Conservation (phyloP, 2,113 vertebrate species). For the Larimichthys polyactis region DNA sequence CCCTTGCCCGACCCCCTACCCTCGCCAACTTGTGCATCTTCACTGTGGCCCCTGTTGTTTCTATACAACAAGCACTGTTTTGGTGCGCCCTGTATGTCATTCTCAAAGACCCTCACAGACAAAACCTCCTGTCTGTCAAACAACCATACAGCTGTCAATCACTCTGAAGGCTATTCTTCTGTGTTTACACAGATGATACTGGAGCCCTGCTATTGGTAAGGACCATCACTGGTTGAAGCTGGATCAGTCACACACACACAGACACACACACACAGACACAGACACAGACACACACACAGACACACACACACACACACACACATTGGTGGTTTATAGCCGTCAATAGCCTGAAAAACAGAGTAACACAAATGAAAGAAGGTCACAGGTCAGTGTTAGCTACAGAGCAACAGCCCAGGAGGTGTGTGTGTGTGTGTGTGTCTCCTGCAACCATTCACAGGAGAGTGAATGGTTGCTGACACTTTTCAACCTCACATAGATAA, state of each 20-base stretch:
- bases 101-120: conserved; percentile 53
- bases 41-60: conserved; percentile 65
- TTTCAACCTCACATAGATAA: not conserved
- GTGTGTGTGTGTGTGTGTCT: not conserved
- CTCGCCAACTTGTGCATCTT: conserved; percentile 55
- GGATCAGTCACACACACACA: conserved; percentile 6
- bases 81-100: conserved; percentile 66
- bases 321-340: conserved; percentile 23
- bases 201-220: conserved; percentile 16
- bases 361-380: conserved; percentile 31
- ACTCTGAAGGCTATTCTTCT: conserved; percentile 23
- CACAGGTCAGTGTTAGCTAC: conserved; percentile 18
- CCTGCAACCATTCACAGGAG: too few relatives aligned
- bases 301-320: conserved; percentile 6
- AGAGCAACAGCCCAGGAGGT: not conserved
- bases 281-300: not conserved
- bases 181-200: conserved; percentile 26
- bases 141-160: conserved; percentile 80
- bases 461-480: not conserved
- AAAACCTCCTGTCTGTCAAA: conserved; percentile 80
- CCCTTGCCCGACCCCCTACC: conserved; percentile 52
- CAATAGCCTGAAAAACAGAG: conserved; percentile 18
- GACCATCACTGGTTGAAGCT: conserved; percentile 3
- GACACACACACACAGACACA: too few relatives aligned
- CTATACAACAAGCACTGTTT: conserved; percentile 62